Conservation (phyloP, 2,113 vertebrate genomes). For the Carlito syrichta region DNA sequence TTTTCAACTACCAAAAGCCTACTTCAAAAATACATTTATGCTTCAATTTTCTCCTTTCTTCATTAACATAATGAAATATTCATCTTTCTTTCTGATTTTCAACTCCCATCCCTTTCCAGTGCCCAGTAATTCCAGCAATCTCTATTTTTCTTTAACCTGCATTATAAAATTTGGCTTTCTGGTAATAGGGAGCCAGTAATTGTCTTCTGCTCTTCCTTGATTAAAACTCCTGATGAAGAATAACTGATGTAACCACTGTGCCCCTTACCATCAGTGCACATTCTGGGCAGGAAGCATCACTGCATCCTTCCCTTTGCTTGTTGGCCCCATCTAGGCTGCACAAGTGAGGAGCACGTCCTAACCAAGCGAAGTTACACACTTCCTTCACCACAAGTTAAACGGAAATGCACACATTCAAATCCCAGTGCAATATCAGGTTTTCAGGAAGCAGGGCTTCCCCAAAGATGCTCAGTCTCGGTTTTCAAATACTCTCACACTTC, state of each 20-base stretch:
- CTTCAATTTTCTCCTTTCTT: conserved; percentile 61
- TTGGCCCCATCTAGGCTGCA: conserved; percentile 42
- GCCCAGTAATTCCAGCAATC: not conserved
- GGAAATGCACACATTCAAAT: conserved; percentile 72
- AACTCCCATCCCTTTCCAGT: not conserved
- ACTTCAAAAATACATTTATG: conserved; percentile 73
- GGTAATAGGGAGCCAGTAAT: conserved; percentile 69
- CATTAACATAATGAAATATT: conserved; percentile 68
- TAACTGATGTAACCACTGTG: not conserved
- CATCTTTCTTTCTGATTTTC: conserved; percentile 35
- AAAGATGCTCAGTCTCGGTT: conserved; percentile 66
- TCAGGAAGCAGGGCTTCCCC: conserved; percentile 67
- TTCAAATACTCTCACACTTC: conserved; percentile 51
- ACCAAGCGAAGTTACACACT: not conserved
- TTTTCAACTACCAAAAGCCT: conserved; percentile 61
- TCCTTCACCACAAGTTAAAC: conserved; percentile 59
- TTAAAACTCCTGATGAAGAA: conserved; percentile 49
- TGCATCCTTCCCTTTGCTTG: not conserved
- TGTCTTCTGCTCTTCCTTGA: conserved; percentile 78
- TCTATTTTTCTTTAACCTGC: conserved; percentile 27
- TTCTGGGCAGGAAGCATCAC: conserved; percentile 26
- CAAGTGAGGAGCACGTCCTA: conserved; percentile 35
- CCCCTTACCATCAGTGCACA: conserved; percentile 43
- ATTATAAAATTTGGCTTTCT: conserved; percentile 55
- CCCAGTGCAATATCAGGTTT: conserved; percentile 78